Conservation (phyloP, 1,140 invertebrate species). For the Drosophila neocordata region DNA sequence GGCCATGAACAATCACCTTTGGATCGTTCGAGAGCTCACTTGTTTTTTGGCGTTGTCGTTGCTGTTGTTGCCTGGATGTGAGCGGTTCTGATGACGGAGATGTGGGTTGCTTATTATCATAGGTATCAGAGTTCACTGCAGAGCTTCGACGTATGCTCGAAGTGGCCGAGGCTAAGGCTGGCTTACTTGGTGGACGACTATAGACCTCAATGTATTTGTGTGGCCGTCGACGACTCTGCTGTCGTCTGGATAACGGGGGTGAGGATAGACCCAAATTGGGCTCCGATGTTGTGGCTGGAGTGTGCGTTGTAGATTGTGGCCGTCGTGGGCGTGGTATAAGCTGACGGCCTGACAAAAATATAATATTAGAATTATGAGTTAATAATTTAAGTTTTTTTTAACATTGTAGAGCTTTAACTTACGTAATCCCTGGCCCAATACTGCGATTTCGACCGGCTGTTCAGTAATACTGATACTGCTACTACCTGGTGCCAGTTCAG, state of each 20-base stretch:
- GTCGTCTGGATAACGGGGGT: conserved; percentile 52
- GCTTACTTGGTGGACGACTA: conserved; percentile 57
- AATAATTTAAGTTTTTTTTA: no score
- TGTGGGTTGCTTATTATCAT: conserved; percentile 21
- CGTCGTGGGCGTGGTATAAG: conserved; percentile 59
- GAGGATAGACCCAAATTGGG: conserved; percentile 9
- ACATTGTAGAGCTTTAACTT: no score
- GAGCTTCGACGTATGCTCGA: conserved; percentile 19
- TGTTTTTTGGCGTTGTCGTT: conserved; percentile 10
- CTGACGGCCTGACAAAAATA: conserved; percentile 46
- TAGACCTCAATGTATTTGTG: conserved; percentile 71
- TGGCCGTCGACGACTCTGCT: conserved; percentile 67
- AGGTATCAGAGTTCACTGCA: conserved; percentile 16
- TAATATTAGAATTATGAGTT: neutral
- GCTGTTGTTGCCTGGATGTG: conserved; percentile 2
- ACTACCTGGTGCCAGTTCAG: conserved; percentile 8
- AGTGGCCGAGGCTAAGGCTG: conserved; percentile 36
- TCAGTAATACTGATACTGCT: conserved; percentile 17
- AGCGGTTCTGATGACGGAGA: neutral
- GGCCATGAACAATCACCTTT: conserved; percentile 79
- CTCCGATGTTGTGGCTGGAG: conserved; percentile 9
- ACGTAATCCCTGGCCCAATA: conserved; percentile 39
- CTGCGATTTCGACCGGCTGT: neutral
- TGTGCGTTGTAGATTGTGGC: conserved; percentile 46
- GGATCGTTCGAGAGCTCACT: conserved; percentile 21